Base-by-base conservation (phyloP, 2,888 invertebrate species). In the Disparrhopalites patrizii region DNA sequence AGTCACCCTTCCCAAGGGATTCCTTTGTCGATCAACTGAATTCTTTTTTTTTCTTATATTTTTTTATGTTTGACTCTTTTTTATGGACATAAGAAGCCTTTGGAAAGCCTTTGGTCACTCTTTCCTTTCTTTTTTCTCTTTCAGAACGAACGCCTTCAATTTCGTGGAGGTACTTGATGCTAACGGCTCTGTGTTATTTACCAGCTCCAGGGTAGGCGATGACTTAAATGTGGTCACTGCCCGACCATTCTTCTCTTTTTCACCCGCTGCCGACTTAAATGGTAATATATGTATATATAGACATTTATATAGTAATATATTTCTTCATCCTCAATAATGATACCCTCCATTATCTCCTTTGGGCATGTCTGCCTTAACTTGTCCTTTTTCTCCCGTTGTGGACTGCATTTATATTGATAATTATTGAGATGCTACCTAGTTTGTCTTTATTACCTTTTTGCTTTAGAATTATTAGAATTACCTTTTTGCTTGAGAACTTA, bases 171-270 rank as follows among this genome's bases (percentile, higher is more conserved):
- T 69, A 43, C 65, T 73, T 67, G 73, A 71, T 56, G 50, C 30
- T 52, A 70, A 68, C 36, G 73, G 73, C 51, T 73, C 75, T 23
- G 68, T 70, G 66, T 64, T 73, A 61, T 73, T 71, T 68, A 69
- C 68, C 40, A 70, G 71, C 47, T 68, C 71, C 33, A 57, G 66
- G 56, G 50, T 62, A 51, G 65, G 73, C 2, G 75, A 71, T 54
- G 72, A 70, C 62, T 67, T 70, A 66, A 71, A 70, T 66, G 66
- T 70, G 33, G 70, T 72, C 47, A 72, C 70, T 67, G 66, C 70
- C 67, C 70, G 73, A 65, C 75, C 75, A 63, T 64, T 73, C 61
- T 68, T 75, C 62, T 73, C 73, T 65, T 75, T 75, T 64, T 75
- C 75, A 66, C 75, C 73, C 47, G 62, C 71, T 66, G 75, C 73